Percentiles rank a stretch among this genome's conserved stretches.
These are phyloP conservation scores for Neoscelio sp. DNA, from an alignment of 2,888 invertebrate species.

Conservation along the genomic window DNA sequence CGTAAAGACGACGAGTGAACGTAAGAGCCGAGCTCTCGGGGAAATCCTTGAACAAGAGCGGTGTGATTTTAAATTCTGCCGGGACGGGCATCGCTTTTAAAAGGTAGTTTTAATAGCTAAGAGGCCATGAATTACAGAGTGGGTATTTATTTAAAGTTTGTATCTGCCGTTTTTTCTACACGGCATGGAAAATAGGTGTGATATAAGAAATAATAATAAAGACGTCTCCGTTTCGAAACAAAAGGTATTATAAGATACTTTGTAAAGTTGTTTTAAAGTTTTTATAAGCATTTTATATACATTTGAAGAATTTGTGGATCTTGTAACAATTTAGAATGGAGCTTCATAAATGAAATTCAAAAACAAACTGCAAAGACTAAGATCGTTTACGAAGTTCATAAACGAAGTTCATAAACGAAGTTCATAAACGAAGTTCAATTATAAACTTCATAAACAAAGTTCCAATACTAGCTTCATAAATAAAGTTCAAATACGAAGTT, in stretches of 20 bases:
- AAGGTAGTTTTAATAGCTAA: slow-evolving; percentile 57
- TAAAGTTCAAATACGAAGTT: too few relatives aligned
- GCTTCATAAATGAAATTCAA: too few relatives aligned
- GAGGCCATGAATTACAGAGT: slow-evolving; percentile 48
- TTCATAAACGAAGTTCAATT: too few relatives aligned
- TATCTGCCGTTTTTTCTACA: slow-evolving; percentile 11
- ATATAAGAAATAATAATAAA: slow-evolving; percentile 29
- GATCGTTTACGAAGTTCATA: too few relatives aligned
- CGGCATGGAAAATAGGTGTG: slow-evolving; percentile 40
- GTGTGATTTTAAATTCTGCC: slow-evolving; percentile 56
- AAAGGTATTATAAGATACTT: slow-evolving; percentile 38
- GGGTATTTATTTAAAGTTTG: slow-evolving; percentile 35
- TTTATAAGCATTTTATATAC: too few relatives aligned
- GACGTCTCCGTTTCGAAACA: slow-evolving; percentile 14
- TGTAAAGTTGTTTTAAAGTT: too few relatives aligned
- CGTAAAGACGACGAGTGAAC: slow-evolving; percentile 51
- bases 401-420: too few relatives aligned
- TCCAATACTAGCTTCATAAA: too few relatives aligned
- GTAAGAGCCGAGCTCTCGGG: slow-evolving; percentile 27
- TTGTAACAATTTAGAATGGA: too few relatives aligned
- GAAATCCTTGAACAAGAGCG: slow-evolving; percentile 57
- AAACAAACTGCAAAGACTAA: too few relatives aligned
- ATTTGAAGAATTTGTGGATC: too few relatives aligned
- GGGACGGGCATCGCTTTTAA: slow-evolving; percentile 47
- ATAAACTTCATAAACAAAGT: too few relatives aligned